Percentiles rank a stretch among this genome's conserved stretches.
These are phyloP conservation scores for Cremastinae sp. DNA, from an alignment of 2,888 invertebrate genomes.

Conservation along the genomic window DNA sequence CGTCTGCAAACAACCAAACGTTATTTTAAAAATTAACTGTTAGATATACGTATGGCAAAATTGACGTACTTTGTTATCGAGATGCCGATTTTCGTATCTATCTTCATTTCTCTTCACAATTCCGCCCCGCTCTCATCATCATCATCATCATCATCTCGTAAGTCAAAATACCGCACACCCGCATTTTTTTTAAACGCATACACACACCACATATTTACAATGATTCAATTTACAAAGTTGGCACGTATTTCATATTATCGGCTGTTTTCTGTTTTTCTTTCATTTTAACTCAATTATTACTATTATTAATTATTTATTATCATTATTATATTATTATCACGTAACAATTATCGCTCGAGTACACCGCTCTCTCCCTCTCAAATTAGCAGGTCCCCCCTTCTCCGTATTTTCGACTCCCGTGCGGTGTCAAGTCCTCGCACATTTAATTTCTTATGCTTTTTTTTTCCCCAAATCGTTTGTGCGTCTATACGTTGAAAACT, in stretches of 20 bases:
- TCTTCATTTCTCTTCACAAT: slow-evolving; percentile 12
- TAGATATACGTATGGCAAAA: slow-evolving; percentile 13
- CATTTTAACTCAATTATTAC: slow-evolving; percentile 37
- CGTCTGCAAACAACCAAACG: too few relatives aligned
- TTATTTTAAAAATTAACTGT: neutral
- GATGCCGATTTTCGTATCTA: neutral
- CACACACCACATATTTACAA: slow-evolving; percentile 53
- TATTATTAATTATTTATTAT: slow-evolving; percentile 47
- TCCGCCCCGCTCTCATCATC: neutral
- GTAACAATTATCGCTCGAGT: slow-evolving; percentile 51
- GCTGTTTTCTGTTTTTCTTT: slow-evolving; percentile 8
- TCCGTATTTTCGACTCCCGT: neutral
- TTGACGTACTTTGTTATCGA: neutral
- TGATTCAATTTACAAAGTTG: slow-evolving; percentile 50
- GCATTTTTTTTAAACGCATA: slow-evolving; percentile 14
- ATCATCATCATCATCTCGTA: slow-evolving; percentile 11
- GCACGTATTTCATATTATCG: slow-evolving; percentile 11
- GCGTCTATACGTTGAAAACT: neutral
- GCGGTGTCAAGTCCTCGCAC: too few relatives aligned
- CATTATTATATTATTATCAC: slow-evolving; percentile 50
- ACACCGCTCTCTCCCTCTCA: slow-evolving; percentile 24
- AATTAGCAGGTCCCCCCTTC: neutral
- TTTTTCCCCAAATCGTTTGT: neutral
- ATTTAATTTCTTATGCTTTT: too few relatives aligned
- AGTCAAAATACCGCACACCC: slow-evolving; percentile 5